Base-by-base conservation (phyloP, 2,113 vertebrate species). In the Lethenteron reissneri region DNA sequence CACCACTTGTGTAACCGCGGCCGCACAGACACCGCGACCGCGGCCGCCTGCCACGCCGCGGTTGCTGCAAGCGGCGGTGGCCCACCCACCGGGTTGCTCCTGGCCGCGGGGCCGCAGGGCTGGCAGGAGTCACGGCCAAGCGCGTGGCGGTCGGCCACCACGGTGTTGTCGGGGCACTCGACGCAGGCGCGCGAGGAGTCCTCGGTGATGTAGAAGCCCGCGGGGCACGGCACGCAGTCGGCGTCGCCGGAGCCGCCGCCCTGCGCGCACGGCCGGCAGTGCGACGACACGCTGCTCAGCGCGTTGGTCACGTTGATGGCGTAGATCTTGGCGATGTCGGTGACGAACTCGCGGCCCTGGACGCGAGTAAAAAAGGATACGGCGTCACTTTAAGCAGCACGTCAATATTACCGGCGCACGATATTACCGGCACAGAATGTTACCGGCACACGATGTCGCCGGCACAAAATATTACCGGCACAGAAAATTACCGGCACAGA, bases 161-260 rank as follows among this genome's bases (percentile, higher is more conserved):
- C 85, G 0, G 89, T 90, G 80, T 89, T 81, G 10, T 17, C 75
- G 0, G 89, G 88, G 73, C 94, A 99, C 76, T 94, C 88, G 69
- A 79, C 78, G 80, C 92, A 99, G 77, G 82, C 84, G 80, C 83
- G 97, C 75, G 73, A 89, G 73, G 78, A 78, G 2, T 85, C 80
- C 58, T 96, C 83, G 41, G 41, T 41, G 2, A 97, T 95, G 82
- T 87, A 99, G 80, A 96, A 83, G 41, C 91, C 94, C 0, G 84
- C 75, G 0, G 92, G 88, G 76, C 94, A 99, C 17, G 90, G 90
- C 74, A 99, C 85, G 3, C 94, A 96, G 58, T 83, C 82, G 0
- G 85, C 80, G 64, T 85, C 85, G 41, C 41, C 41, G 41, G 41
- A 41, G 41, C 41, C 41, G 41, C 41, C 6, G 5, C 5, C 41